Conservation (phyloP, 2,797 vertebrate genomes). For the Acomys russatus region DNA sequence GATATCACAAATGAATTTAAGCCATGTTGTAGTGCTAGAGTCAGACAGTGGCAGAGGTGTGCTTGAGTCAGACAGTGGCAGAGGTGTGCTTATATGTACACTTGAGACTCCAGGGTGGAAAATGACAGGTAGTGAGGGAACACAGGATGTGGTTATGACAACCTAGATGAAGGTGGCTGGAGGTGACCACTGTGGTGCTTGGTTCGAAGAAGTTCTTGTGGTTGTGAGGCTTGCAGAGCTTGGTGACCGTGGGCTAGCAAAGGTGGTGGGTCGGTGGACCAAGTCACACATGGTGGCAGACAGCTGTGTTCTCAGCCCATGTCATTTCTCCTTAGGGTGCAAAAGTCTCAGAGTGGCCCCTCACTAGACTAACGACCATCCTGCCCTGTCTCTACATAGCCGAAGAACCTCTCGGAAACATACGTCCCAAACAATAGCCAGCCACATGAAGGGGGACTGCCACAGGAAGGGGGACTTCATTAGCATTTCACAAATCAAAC, state of each 20-base stretch:
- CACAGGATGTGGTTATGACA: fast-evolving
- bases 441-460: background rate
- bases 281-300: background rate
- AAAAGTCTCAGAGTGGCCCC: background rate
- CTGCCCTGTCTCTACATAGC: background rate
- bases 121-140: background rate
- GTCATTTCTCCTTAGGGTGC: background rate
- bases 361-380: fast-evolving
- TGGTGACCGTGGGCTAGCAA: background rate
- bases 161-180: background rate
- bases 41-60: background rate
- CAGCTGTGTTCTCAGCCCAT: background rate
- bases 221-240: background rate
- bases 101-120: background rate
- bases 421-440: background rate
- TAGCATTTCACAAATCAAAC: background rate
- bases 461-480: background rate
- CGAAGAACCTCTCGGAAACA: background rate
- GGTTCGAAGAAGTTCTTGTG: fast-evolving
- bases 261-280: background rate
- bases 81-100: background rate
- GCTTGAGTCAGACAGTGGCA: background rate
- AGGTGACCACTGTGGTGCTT: background rate
- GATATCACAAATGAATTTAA: background rate
- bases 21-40: background rate